Evolutionary conservation across 2,797 vertebrate species (phyloP), one percentile per base, ranked within the genome.

Genomic region (Aldrovandia affinis): DNA sequence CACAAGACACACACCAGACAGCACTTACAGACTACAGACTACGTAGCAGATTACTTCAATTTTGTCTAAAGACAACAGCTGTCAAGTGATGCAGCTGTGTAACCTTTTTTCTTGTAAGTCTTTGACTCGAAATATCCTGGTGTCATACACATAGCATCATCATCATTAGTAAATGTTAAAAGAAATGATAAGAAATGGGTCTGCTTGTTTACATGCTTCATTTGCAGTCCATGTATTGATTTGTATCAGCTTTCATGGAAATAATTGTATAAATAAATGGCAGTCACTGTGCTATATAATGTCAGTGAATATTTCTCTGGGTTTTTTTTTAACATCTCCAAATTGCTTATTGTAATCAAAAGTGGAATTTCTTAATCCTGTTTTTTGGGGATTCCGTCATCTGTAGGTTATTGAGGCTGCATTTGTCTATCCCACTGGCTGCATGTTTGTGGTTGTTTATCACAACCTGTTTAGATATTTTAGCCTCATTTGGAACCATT

Each of bases 401-500:
- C 68, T 70, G 68, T 39, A 70, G 30, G 68, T 39, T 70, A 39
- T 70, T 70, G 39, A 70, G 33, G 33, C 33, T 15, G 30, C 2
- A 65, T 20, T 57, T 7, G 20, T 39, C 33, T 18, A 39, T 33
- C 36, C n/a, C 36, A 39, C 39, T 70, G 68, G 30, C 68, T 39
- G 18, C 68, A 20, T 70, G 36, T 8, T 70, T 70, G 30, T 68
- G 14, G 33, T 70, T 70, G 68, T 70, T 70, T 70, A 70, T 70
- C 68, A 9, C 7, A 70, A 70, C 30, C 15, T 70, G 68, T 70
- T 70, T 70, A 70, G 33, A 70, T 70, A 20, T 70, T 36, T 70
- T 70, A 2, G n/a, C 30, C 36, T 70, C 33, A 70, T 70, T 70
- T 70, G 68, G 68, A 70, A 39, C 68, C 68, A 70, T 70, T 70